Evolutionary conservation across 1,140 invertebrate species (phyloP).

Genomic region (Drosophila obscura): DNA sequence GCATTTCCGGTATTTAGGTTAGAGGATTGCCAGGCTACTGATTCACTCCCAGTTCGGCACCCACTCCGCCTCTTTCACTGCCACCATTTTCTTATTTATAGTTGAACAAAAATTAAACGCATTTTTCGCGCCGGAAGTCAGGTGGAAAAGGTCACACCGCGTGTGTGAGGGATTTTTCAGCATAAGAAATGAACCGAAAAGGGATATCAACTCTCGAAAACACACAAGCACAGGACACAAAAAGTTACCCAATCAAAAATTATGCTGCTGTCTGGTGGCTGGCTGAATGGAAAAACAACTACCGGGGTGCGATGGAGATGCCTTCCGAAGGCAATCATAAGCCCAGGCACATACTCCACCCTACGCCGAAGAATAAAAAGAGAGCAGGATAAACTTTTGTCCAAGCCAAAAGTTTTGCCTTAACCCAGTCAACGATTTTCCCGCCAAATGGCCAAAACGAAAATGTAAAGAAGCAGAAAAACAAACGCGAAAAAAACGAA

Average conservation of each 20-base stretch:
- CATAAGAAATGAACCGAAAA: slow-evolving; percentile 52
- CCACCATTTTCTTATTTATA: slow-evolving; percentile 48
- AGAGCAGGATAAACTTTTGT: slow-evolving; percentile 27
- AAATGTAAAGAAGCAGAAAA: slow-evolving; percentile 24
- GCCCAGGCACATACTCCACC: slow-evolving; percentile 31
- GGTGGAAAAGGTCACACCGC: slow-evolving; percentile 54
- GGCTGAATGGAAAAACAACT: slow-evolving; percentile 43
- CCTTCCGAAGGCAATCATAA: slow-evolving; percentile 60
- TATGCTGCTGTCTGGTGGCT: slow-evolving; percentile 34
- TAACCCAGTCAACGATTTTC: slow-evolving; percentile 41
- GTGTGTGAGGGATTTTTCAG: slow-evolving; percentile 48
- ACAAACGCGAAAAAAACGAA: slow-evolving; percentile 7
- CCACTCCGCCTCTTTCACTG: not conserved
- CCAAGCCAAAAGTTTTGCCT: slow-evolving; percentile 41
- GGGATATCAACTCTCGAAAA: slow-evolving; percentile 28
- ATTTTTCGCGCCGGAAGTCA: slow-evolving; percentile 44
- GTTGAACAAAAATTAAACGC: slow-evolving; percentile 50
- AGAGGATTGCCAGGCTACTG: not conserved
- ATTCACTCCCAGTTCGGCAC: not conserved
- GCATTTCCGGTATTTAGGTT: slow-evolving; percentile 79
- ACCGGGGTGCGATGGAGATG: slow-evolving; percentile 37
- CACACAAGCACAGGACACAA: not conserved
- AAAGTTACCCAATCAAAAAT: slow-evolving; percentile 67
- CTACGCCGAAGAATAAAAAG: too few species aligned
- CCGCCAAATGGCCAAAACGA: slow-evolving; percentile 20